Base-by-base conservation (phyloP, 2,797 vertebrate genomes). In the Euthynnus affinis region DNA sequence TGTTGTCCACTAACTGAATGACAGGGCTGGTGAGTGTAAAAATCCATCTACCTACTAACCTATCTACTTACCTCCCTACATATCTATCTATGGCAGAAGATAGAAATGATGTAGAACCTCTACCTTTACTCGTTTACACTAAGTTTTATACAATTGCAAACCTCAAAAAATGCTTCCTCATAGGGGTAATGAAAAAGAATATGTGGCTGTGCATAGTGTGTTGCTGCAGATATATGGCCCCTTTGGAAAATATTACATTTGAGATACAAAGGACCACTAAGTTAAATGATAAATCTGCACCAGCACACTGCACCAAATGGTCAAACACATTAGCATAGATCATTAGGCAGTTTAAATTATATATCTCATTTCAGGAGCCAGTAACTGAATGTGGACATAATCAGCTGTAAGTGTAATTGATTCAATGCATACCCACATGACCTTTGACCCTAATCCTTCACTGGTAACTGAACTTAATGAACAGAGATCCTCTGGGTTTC, bases 331-430 rank as follows among this genome's bases (percentile, higher is more conserved):
- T 77, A 88, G 61, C 73, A 57, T 75, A 85, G 80, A 79, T 92
- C 82, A 84, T 89, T 88, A 88, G 81, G 51, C 64, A 25, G 67
- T 40, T 86, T 78, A 62, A 83, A 77, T 48, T 67, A 61, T 84
- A 80, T 87, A 90, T 83, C 86, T 79, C 61, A 91, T 92, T 32
- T 93, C 91, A 83, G 82, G 65, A 87, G 89, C 68, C 67, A 78
- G 65, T 83, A 65, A 73, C 63, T 46, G 71, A 67, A 40, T 40
- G 32, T 68, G 60, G 71, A 88, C 61, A 74, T 71, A 84, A 80
- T 81, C 48, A 78, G 57, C 61, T 60, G 29, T 57, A 69, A 62
- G 52, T 77, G 75, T 78, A 81, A 88, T 63, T 82, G 86, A 87
- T 81, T 81, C 71, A 63, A 37, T 75, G 64, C 37, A 66, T 60